A percentile compares a stretch with the other conserved stretches of the same genome.
Evolutionary conservation across 2,797 vertebrate species (phyloP).

Genomic region (Chrosomus eos): DNA sequence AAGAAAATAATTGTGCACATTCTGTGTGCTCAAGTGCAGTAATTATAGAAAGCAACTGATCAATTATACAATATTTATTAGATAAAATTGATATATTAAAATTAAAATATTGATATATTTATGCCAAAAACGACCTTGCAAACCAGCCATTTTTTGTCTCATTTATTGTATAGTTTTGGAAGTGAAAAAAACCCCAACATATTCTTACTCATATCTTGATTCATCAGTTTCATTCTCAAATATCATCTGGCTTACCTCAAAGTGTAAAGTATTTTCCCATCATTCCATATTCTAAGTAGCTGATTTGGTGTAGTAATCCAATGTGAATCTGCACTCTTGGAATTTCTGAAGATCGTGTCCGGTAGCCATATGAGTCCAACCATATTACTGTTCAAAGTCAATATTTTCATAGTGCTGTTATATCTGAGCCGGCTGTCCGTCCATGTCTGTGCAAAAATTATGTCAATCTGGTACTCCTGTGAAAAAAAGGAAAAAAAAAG

Average conservation of each 20-base stretch:
- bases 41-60: neutral
- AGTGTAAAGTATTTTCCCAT: slow-evolving; percentile 95
- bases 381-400: slow-evolving; percentile 94
- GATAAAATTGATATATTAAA: neutral
- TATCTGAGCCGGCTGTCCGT: slow-evolving; percentile 94
- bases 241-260: slow-evolving; percentile 78
- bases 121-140: neutral
- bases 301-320: slow-evolving; percentile 98
- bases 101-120: neutral
- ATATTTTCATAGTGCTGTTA: slow-evolving; percentile 94
- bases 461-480: slow-evolving; percentile 97
- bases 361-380: slow-evolving; percentile 96
- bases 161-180: neutral
- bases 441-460: slow-evolving; percentile 98
- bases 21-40: neutral
- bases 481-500: slow-evolving; percentile 55
- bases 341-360: slow-evolving; percentile 96
- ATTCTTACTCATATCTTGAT: neutral
- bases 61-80: neutral
- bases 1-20: neutral
- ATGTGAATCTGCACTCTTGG: slow-evolving; percentile 92
- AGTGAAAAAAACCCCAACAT: neutral
- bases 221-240: neutral
- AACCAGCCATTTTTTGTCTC: neutral
- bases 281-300: slow-evolving; percentile 95